These are phyloP conservation scores for Panonychus citri DNA, from an alignment of 1,140 invertebrate species.

Conservation along the genomic window DNA sequence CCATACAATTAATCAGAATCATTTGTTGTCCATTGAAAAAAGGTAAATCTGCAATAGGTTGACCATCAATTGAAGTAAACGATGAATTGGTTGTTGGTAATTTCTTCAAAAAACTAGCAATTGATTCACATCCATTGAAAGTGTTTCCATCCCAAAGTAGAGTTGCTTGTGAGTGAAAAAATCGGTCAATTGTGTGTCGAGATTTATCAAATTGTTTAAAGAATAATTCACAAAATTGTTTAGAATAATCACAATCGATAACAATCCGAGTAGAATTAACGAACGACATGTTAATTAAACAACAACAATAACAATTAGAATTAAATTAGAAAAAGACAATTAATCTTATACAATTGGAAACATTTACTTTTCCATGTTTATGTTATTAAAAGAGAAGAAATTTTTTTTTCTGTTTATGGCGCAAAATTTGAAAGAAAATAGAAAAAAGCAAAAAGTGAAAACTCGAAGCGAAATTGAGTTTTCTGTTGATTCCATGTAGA, in stretches of 20 bases:
- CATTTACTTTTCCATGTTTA: no score
- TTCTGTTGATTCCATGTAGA: no score
- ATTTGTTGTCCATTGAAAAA: constrained; percentile 12
- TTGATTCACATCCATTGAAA: constrained; percentile 17
- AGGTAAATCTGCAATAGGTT: constrained; percentile 17
- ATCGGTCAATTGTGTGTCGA: constrained; percentile 5
- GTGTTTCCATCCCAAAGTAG: constrained; percentile 23
- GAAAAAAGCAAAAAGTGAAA: no score
- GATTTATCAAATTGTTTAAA: constrained; percentile 14
- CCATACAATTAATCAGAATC: constrained; percentile 12
- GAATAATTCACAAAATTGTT: constrained; percentile 13
- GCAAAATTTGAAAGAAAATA: no score
- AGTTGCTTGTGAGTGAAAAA: constrained; percentile 21
- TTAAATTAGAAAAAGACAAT: no score
- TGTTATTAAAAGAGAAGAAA: no score
- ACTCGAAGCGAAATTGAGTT: no score
- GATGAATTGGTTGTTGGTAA: constrained; percentile 20
- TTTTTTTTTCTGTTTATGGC: no score
- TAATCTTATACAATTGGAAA: no score
- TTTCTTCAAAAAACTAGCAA: constrained; percentile 20
- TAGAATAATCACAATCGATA: background rate
- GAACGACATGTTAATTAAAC: no score
- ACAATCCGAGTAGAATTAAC: no score
- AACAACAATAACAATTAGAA: no score
- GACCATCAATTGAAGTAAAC: constrained; percentile 21